Conservation (phyloP, 1,140 invertebrate species). For the Ceratitis capitata region DNA sequence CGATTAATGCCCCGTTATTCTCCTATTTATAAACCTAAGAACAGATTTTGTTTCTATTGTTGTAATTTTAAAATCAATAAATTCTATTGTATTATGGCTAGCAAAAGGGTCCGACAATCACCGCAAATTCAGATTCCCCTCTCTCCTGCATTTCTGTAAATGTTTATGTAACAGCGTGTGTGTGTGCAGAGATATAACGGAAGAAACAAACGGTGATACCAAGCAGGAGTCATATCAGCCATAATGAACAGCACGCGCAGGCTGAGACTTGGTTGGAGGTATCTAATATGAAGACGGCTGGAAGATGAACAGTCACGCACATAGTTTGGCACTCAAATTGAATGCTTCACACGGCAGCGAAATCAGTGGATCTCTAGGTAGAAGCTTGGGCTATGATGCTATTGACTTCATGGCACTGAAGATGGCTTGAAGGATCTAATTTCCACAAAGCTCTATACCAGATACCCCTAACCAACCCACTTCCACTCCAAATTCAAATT, state of each 20-base stretch:
- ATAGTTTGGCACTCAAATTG: not conserved
- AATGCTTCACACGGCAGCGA: too few species aligned
- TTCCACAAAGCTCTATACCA: too few species aligned
- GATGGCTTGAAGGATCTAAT: not conserved
- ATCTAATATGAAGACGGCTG: not conserved
- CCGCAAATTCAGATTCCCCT: not conserved
- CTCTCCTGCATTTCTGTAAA: not conserved
- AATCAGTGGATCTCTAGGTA: too few species aligned
- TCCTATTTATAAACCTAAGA: slow-evolving; percentile 13
- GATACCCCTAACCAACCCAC: not conserved
- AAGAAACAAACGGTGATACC: not conserved
- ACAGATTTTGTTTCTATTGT: not conserved
- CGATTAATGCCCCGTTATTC: not conserved
- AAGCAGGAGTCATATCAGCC: not conserved
- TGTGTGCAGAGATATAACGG: not conserved
- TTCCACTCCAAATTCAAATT: too few species aligned
- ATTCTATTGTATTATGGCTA: not conserved
- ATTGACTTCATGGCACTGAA: not conserved
- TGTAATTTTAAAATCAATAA: slow-evolving; percentile 25
- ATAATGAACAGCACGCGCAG: not conserved
- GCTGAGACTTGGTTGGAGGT: not conserved
- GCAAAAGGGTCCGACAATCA: not conserved
- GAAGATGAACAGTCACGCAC: not conserved
- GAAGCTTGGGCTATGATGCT: too few species aligned
- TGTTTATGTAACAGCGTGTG: not conserved